A percentile compares a stretch with the other conserved stretches of the same genome.
phyloP scores from a whole-genome alignment of 2,113 vertebrate genomes.

The Bos javanicus region DNA sequence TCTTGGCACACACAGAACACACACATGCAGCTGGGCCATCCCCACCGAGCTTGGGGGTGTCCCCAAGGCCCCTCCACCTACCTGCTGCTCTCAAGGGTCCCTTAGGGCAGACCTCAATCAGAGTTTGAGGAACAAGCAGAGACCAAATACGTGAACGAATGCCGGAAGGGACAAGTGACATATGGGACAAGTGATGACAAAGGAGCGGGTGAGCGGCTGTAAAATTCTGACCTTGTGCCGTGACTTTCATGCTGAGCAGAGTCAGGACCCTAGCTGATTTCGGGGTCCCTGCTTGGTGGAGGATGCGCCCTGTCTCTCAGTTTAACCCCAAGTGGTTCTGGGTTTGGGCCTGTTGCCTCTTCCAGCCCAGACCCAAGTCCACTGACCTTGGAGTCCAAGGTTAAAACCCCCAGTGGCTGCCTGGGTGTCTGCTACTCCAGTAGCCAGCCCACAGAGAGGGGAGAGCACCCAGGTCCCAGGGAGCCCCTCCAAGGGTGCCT shows the following conservation, averaged over 20 bases:
- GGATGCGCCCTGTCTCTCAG: background rate
- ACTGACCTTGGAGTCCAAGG: background rate
- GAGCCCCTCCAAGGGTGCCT: background rate
- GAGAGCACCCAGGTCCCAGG: fast-evolving
- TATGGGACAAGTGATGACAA: fast-evolving
- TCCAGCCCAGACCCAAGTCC: too few relatives aligned
- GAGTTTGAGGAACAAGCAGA: background rate
- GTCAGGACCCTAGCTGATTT: background rate
- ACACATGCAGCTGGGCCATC: too few relatives aligned
- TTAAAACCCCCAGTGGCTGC: background rate
- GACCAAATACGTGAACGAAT: fast-evolving
- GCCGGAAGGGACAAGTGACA: fast-evolving
- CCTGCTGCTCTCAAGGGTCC: background rate
- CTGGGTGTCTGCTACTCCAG: background rate
- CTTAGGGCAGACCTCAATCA: background rate
- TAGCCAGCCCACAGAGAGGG: fast-evolving
- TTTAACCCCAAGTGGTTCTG: background rate
- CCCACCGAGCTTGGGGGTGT: background rate
- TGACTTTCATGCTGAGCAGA: background rate
- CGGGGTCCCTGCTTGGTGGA: background rate
- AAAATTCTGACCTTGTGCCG: fast-evolving
- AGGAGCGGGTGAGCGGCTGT: fast-evolving
- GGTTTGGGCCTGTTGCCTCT: background rate
- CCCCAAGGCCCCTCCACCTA: background rate
- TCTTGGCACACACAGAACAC: background rate